Percentiles rank a stretch among this genome's conserved stretches.
Conservation (phyloP, 2,888 invertebrate species). For the Steromphala cineraria region DNA sequence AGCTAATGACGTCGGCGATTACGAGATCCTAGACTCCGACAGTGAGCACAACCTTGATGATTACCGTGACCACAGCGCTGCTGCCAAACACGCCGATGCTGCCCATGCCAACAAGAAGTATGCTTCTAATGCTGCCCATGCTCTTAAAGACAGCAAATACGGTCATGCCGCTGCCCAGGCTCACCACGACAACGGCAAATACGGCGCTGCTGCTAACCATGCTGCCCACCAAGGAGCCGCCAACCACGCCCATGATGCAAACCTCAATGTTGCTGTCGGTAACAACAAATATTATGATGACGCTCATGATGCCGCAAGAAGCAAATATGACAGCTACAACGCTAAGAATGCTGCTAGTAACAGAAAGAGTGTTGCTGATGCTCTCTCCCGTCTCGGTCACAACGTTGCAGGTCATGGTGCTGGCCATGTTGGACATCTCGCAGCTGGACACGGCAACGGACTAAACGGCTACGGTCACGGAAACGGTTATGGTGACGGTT, state of each 20-base stretch:
- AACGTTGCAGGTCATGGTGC: neutral
- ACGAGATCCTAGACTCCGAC: slow-evolving; percentile 18
- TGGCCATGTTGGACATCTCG: neutral
- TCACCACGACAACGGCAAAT: neutral
- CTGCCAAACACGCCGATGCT: neutral
- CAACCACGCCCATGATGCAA: neutral
- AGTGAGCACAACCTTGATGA: slow-evolving; percentile 30
- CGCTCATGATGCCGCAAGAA: neutral
- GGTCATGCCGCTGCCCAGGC: neutral
- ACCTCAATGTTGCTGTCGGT: neutral
- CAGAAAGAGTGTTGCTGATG: neutral
- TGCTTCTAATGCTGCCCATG: slow-evolving; percentile 27
- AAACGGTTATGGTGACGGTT: neutral
- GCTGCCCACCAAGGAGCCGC: neutral
- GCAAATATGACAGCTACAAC: neutral
- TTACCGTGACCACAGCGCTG: slow-evolving; percentile 22
- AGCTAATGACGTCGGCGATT: slow-evolving; percentile 31
- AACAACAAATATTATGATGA: slow-evolving; percentile 5
- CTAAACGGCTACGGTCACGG: neutral
- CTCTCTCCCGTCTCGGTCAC: neutral
- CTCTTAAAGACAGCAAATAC: neutral
- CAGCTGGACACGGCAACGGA: neutral
- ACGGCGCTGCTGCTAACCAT: neutral
- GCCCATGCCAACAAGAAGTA: slow-evolving; percentile 23
- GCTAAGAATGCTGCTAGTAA: neutral